Evolutionary conservation across 2,113 vertebrate species (phyloP).

Genomic region (Myrmecophaga tridactyla): DNA sequence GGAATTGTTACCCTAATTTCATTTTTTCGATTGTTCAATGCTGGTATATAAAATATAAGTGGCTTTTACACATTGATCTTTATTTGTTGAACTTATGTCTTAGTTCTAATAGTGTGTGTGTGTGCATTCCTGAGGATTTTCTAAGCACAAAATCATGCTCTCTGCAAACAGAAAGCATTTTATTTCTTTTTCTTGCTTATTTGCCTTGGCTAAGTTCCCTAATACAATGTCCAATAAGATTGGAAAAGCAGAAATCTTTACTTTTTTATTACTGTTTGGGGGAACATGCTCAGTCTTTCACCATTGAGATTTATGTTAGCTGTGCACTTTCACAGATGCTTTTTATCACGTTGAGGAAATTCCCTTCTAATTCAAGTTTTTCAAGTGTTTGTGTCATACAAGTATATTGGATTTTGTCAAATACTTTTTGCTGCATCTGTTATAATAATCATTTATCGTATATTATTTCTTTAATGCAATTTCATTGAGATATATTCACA

Average conservation of each 20-base stretch:
- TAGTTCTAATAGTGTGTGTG: not conserved
- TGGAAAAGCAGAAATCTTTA: not conserved
- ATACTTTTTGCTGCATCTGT: not conserved
- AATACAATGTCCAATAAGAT: not conserved
- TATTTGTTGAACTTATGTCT: not conserved
- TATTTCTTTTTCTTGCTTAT: not conserved
- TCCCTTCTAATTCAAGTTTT: not conserved
- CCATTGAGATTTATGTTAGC: not conserved
- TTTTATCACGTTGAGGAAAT: not conserved
- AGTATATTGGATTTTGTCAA: not conserved
- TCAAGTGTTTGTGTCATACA: not conserved
- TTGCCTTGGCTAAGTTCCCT: not conserved
- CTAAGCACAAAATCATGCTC: not conserved
- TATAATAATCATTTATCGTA: too few species aligned
- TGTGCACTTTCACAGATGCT: not conserved
- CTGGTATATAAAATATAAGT: not conserved
- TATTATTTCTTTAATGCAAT: too few species aligned
- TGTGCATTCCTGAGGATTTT: not conserved
- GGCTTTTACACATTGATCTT: not conserved
- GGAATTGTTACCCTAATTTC: not conserved
- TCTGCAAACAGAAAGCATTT: not conserved
- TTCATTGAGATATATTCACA: too few species aligned
- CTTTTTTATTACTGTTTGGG: not conserved
- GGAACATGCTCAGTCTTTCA: not conserved
- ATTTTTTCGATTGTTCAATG: not conserved